phyloP scores from a whole-genome alignment of 1,140 invertebrate species.

The Eufriesea mexicana region DNA sequence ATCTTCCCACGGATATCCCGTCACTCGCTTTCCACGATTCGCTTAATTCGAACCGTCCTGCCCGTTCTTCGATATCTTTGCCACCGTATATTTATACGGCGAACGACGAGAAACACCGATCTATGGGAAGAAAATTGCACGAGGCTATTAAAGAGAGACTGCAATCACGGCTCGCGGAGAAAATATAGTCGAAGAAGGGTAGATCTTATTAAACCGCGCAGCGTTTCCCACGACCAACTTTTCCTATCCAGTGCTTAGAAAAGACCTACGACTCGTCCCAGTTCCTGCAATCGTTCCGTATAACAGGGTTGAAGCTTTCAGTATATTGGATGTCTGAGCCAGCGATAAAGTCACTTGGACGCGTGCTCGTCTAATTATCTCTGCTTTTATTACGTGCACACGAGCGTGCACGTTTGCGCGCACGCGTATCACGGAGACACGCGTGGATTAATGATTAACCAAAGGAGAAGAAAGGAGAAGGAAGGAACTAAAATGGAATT shows the following conservation, averaged over 20 bases:
- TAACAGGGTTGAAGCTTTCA: constrained; percentile 10
- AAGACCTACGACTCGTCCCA: neutral
- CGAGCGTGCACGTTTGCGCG: neutral
- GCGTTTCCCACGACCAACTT: neutral
- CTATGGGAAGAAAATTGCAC: neutral
- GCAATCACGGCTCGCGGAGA: neutral
- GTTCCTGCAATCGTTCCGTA: neutral
- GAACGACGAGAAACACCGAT: neutral
- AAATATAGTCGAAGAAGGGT: neutral
- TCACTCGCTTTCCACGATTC: neutral
- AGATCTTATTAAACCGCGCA: neutral
- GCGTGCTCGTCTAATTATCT: neutral
- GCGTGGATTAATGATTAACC: neutral
- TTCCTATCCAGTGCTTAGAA: neutral
- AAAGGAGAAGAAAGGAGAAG: neutral
- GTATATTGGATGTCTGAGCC: constrained; percentile 4
- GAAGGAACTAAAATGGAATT: no score
- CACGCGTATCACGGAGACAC: no score
- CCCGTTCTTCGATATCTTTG: neutral
- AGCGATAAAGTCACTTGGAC: neutral
- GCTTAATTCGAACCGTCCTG: neutral
- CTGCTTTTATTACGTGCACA: neutral
- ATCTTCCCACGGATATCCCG: neutral
- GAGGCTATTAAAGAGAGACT: neutral
- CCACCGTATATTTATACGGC: neutral